Evolutionary conservation across 2,888 invertebrate genomes (phyloP).

Genomic region (Drosophila tanythrix): DNA sequence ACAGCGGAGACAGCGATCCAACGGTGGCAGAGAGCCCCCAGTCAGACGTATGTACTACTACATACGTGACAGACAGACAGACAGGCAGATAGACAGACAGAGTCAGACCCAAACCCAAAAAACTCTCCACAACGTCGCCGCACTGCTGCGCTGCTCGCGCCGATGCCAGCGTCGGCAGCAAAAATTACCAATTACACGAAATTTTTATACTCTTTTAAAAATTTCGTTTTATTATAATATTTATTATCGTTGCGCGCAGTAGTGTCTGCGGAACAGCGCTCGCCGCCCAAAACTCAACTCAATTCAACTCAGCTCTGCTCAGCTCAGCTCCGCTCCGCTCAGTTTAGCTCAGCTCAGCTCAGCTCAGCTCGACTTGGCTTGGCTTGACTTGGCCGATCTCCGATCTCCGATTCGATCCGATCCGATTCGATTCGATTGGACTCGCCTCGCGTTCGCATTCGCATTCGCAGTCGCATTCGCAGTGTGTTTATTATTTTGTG

Average conservation of each 20-base stretch:
- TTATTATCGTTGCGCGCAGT: constrained; percentile 85
- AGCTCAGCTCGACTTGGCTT: constrained; percentile 44
- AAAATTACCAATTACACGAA: constrained; percentile 85
- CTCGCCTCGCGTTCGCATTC: constrained; percentile 25
- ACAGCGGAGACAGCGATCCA: constrained; percentile 54
- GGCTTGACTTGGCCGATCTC: constrained; percentile 47
- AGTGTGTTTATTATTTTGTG: constrained; percentile 69
- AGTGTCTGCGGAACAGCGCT: constrained; percentile 83
- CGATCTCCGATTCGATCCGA: constrained; percentile 40
- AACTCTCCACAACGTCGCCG: constrained; percentile 59
- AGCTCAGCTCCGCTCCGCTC: constrained; percentile 11
- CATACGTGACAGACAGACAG: constrained; percentile 29
- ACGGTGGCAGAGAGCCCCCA: constrained; percentile 39
- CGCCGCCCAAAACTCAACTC: constrained; percentile 49
- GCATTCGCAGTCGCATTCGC: constrained; percentile 28
- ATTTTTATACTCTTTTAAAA: constrained; percentile 85
- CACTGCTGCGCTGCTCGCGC: constrained; percentile 50
- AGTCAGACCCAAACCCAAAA: constrained; percentile 24
- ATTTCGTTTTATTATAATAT: constrained; percentile 85
- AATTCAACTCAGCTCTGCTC: constrained; percentile 42
- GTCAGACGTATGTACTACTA: constrained; percentile 12
- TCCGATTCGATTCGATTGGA: constrained; percentile 31
- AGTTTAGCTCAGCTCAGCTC: constrained; percentile 39
- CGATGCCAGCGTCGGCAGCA: constrained; percentile 73
- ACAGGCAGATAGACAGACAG: constrained; percentile 12